phyloP scores from a whole-genome alignment of 2,113 vertebrate species.

The Piaya cayana region DNA sequence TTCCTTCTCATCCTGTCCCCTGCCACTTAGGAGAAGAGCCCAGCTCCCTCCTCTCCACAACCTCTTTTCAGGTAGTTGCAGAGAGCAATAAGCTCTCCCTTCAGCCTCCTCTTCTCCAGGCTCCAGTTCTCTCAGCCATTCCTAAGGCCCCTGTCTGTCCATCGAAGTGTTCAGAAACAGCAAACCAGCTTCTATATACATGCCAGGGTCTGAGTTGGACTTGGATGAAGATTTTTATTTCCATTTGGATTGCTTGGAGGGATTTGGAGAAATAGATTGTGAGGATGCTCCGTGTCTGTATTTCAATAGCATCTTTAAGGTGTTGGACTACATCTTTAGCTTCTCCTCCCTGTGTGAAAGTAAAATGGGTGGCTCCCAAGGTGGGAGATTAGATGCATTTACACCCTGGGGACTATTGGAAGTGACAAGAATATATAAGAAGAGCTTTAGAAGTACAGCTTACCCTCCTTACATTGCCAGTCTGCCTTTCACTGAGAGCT shows the following conservation, averaged over 20 bases:
- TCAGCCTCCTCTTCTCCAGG: too few species aligned
- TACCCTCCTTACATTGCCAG: conserved; percentile 29
- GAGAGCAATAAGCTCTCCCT: too few species aligned
- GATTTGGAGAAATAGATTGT: background rate
- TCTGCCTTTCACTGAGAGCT: conserved; percentile 36
- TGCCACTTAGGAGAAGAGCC: too few species aligned
- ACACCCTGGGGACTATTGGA: background rate
- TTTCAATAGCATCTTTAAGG: background rate
- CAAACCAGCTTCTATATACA: accelerated
- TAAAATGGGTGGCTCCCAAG: conserved; percentile 7
- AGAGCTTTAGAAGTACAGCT: conserved; percentile 44
- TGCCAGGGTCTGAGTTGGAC: background rate
- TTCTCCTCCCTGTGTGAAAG: background rate
- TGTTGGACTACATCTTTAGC: background rate
- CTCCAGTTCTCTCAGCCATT: too few species aligned
- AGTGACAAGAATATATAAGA: conserved; percentile 51
- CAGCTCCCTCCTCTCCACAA: too few species aligned
- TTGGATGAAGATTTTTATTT: background rate
- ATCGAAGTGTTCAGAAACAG: background rate
- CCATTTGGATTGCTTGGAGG: background rate
- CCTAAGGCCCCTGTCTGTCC: background rate
- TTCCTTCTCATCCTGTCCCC: too few species aligned
- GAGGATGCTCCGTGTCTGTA: background rate
- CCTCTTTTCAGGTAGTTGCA: too few species aligned
- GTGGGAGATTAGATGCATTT: conserved; percentile 1